These are phyloP conservation scores for Neomorphus geoffroyi DNA, from an alignment of 2,797 vertebrate species.

Conservation along the genomic window DNA sequence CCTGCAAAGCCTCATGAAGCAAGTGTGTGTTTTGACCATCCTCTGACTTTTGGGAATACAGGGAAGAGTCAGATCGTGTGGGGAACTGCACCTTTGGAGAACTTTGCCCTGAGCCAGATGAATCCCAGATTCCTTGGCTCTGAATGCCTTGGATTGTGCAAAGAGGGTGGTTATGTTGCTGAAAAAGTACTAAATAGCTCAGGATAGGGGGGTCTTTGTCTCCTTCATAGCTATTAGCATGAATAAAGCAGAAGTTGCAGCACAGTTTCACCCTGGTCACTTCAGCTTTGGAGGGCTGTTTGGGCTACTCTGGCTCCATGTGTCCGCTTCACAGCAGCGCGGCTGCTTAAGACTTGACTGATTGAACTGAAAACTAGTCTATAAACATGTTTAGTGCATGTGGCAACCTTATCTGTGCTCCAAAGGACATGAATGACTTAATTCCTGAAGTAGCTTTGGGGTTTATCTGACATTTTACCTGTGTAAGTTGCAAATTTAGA, in stretches of 20 bases:
- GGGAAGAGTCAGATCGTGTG: neutral
- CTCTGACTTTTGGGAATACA: neutral
- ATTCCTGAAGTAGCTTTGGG: neutral
- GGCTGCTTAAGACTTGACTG: neutral
- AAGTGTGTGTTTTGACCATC: neutral
- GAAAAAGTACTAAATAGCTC: neutral
- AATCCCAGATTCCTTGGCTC: conserved; percentile 1
- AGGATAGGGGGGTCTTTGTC: conserved; percentile 17
- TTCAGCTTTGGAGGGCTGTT: neutral
- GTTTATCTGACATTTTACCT: neutral
- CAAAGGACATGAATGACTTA: neutral
- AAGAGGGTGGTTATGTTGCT: neutral
- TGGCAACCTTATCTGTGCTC: neutral
- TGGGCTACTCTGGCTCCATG: neutral
- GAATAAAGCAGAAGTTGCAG: neutral
- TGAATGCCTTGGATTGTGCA: neutral
- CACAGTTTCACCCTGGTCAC: neutral
- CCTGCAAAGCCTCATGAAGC: neutral
- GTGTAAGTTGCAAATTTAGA: neutral
- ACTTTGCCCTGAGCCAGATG: neutral
- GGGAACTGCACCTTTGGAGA: neutral
- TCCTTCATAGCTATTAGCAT: neutral
- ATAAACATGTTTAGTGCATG: neutral
- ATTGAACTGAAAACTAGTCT: neutral
- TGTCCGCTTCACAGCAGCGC: neutral